Evolutionary conservation across 2,888 invertebrate genomes (phyloP).

Genomic region (Epicampocera succincta): DNA sequence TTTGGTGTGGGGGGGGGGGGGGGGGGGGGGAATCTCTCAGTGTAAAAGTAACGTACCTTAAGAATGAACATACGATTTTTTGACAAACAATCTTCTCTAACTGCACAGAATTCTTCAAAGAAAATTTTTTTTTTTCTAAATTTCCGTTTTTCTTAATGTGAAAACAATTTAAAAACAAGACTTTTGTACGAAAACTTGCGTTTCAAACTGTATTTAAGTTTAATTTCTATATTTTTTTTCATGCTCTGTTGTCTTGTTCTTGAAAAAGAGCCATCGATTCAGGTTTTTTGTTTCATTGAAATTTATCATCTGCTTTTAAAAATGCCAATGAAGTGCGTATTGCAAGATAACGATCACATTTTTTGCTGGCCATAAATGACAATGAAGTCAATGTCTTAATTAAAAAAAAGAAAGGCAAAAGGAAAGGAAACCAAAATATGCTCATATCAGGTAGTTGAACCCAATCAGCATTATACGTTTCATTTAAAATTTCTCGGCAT

Average conservation of each 20-base stretch:
- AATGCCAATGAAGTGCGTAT: constrained; percentile 6
- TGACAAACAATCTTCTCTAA: too few species aligned
- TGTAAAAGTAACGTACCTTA: too few species aligned
- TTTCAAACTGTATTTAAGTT: background rate
- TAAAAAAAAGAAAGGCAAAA: background rate
- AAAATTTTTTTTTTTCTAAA: too few species aligned
- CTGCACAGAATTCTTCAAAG: too few species aligned
- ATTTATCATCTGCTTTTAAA: constrained; percentile 52
- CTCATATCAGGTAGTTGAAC: constrained; percentile 32
- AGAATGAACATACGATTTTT: too few species aligned
- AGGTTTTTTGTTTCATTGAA: constrained; percentile 21
- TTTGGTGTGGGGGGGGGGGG: too few species aligned
- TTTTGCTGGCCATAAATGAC: constrained; percentile 9
- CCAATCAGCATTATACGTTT: background rate
- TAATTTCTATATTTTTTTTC: background rate
- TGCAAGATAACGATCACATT: constrained; percentile 34
- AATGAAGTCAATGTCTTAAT: constrained; percentile 35
- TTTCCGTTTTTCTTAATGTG: too few species aligned
- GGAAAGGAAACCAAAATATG: too few species aligned
- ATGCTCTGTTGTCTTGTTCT: background rate
- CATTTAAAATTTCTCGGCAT: too few species aligned
- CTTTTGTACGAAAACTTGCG: too few species aligned
- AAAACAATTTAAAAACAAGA: too few species aligned
- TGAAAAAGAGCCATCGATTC: background rate
- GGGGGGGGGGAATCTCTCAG: too few species aligned